These are phyloP conservation scores for Thalassoma bifasciatum DNA, from an alignment of 2,113 vertebrate species.

Conservation along the genomic window DNA sequence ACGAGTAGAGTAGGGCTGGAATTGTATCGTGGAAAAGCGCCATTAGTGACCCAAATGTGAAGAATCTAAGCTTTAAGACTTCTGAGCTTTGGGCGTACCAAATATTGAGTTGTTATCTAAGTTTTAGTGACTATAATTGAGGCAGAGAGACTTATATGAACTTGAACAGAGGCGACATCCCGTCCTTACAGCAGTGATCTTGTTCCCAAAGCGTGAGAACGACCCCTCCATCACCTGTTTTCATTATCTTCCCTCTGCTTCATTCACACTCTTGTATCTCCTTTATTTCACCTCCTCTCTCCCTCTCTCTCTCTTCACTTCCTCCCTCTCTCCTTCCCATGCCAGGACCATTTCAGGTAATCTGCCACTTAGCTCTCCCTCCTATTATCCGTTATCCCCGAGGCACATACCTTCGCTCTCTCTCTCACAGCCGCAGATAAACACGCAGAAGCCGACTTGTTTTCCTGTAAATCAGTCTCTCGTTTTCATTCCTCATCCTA, in stretches of 20 bases:
- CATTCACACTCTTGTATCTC: not conserved
- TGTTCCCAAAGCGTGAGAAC: constrained; percentile 69
- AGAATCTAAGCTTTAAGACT: no score
- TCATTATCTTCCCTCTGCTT: not conserved
- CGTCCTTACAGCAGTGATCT: constrained; percentile 48
- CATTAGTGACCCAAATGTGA: no score
- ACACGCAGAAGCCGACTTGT: constrained; percentile 31
- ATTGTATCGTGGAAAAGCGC: no score
- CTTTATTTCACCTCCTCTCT: not conserved
- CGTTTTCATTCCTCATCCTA: constrained; percentile 40
- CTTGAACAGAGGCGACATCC: no score
- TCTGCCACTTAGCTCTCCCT: constrained; percentile 73
- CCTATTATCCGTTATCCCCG: constrained; percentile 62
- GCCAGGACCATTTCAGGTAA: constrained; percentile 76
- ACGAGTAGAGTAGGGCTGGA: no score
- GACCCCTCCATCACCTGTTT: constrained; percentile 13
- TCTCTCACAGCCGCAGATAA: constrained; percentile 13
- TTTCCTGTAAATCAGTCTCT: constrained; percentile 65
- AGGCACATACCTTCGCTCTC: constrained; percentile 60
- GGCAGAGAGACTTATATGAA: no score
- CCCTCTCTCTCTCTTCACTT: not conserved
- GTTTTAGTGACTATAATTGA: no score
- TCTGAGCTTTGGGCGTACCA: no score
- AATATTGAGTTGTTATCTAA: no score
- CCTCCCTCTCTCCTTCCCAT: constrained; percentile 36